Evolutionary conservation across 2,888 invertebrate species (phyloP).

Genomic region (Lithosia quadra): DNA sequence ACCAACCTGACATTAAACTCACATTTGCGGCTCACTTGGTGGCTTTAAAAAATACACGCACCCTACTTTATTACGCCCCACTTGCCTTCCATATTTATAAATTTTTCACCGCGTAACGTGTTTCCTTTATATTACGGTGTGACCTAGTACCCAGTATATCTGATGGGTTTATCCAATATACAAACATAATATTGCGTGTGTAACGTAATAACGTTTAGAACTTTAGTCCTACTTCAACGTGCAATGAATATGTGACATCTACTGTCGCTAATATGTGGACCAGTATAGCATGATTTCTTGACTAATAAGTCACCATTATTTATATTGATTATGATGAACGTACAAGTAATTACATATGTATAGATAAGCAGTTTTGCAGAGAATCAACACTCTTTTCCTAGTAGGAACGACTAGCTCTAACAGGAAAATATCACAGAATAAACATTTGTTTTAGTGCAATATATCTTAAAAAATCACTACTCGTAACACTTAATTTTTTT

Average conservation of each 20-base stretch:
- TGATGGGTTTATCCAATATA: constrained; percentile 31
- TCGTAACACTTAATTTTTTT: too few species aligned
- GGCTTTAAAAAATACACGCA: constrained; percentile 29
- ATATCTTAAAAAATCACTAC: too few species aligned
- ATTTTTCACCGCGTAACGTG: constrained; percentile 47
- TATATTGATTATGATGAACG: too few species aligned
- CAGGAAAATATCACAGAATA: too few species aligned
- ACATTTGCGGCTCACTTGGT: constrained; percentile 11
- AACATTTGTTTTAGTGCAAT: too few species aligned
- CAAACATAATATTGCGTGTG: constrained; percentile 32
- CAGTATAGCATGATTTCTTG: too few species aligned
- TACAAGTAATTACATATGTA: too few species aligned
- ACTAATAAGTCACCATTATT: too few species aligned
- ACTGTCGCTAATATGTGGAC: neutral
- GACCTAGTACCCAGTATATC: constrained; percentile 44
- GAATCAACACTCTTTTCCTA: too few species aligned
- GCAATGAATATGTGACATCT: neutral
- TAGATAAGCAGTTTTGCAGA: too few species aligned
- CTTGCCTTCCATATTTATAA: constrained; percentile 36
- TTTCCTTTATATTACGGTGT: constrained; percentile 40
- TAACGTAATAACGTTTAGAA: constrained; percentile 29
- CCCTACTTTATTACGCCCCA: constrained; percentile 26
- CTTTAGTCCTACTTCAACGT: constrained; percentile 2
- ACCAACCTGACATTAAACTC: constrained; percentile 18
- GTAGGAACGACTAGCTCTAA: too few species aligned